Percentiles rank a stretch among this genome's conserved stretches.
phyloP scores from a whole-genome alignment of 2,113 vertebrate species.

The Syrmaticus mikado region DNA sequence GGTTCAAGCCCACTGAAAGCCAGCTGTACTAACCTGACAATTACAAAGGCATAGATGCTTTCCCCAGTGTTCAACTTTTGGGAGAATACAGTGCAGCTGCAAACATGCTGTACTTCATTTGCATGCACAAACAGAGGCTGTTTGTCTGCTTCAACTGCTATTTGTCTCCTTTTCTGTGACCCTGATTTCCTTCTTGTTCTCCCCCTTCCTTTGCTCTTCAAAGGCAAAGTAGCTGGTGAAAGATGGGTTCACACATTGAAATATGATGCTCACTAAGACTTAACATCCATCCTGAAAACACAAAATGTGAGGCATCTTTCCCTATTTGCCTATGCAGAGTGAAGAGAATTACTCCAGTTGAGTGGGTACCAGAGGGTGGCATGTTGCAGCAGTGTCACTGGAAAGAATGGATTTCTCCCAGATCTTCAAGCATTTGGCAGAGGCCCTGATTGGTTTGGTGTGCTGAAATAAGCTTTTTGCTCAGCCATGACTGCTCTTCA shows the following conservation, averaged over 20 bases:
- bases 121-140: slow-evolving; percentile 70
- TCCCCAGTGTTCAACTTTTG: slow-evolving; percentile 47
- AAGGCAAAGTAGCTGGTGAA: slow-evolving; percentile 60
- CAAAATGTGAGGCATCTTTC: neutral
- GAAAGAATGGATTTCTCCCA: slow-evolving; percentile 9
- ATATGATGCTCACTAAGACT: neutral
- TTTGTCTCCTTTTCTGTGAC: slow-evolving; percentile 44
- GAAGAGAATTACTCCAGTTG: neutral
- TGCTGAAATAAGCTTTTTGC: neutral
- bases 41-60: slow-evolving; percentile 32
- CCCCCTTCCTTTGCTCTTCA: neutral
- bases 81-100: slow-evolving; percentile 64
- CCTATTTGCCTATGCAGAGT: neutral
- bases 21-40: slow-evolving; percentile 28
- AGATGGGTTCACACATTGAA: slow-evolving; percentile 50
- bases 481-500: neutral
- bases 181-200: neutral
- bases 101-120: slow-evolving; percentile 81
- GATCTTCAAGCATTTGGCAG: neutral
- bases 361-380: neutral
- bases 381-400: neutral
- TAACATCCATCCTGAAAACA: neutral
- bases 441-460: neutral
- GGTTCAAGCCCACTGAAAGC: fast-evolving
- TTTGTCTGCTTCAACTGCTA: slow-evolving; percentile 74